Conservation (phyloP, 1,140 invertebrate species). For the Diploscapter pachys region DNA sequence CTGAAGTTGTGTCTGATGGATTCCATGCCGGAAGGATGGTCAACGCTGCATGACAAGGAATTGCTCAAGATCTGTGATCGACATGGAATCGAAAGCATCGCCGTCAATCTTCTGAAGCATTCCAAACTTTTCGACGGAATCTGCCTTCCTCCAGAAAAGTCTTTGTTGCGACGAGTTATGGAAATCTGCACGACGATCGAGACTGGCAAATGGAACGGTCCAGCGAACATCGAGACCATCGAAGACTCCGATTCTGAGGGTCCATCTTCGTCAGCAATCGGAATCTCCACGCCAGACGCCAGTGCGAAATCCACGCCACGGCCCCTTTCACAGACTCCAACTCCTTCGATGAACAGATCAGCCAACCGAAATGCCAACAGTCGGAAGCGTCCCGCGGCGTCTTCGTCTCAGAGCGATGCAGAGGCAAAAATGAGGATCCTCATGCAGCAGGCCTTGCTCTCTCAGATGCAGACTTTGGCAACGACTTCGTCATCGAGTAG, state of each 20-base stretch:
- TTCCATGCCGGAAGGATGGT: conserved; percentile 68
- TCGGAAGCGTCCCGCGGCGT: background rate
- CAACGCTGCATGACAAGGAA: conserved; percentile 78
- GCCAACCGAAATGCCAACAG: conserved; percentile 16
- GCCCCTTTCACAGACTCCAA: background rate
- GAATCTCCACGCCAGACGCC: background rate
- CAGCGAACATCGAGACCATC: conserved; percentile 45
- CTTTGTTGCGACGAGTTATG: conserved; percentile 44
- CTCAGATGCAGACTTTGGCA: background rate
- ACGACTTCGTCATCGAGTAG: too few species aligned
- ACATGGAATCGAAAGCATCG: conserved; percentile 65
- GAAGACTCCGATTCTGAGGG: conserved; percentile 39
- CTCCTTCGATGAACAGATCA: background rate
- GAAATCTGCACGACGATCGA: conserved; percentile 53
- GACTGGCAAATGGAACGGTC: conserved; percentile 53
- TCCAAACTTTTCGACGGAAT: conserved; percentile 43
- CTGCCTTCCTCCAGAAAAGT: conserved; percentile 43
- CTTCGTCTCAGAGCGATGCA: background rate
- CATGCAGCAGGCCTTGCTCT: conserved; percentile 20
- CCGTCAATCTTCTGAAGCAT: conserved; percentile 36
- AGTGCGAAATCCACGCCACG: background rate
- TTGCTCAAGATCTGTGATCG: conserved; percentile 86
- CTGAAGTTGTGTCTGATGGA: conserved; percentile 41
- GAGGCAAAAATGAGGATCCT: conserved; percentile 6
- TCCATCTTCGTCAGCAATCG: background rate